phyloP scores from a whole-genome alignment of 1,140 invertebrate species.

The Drosophila repleta region DNA sequence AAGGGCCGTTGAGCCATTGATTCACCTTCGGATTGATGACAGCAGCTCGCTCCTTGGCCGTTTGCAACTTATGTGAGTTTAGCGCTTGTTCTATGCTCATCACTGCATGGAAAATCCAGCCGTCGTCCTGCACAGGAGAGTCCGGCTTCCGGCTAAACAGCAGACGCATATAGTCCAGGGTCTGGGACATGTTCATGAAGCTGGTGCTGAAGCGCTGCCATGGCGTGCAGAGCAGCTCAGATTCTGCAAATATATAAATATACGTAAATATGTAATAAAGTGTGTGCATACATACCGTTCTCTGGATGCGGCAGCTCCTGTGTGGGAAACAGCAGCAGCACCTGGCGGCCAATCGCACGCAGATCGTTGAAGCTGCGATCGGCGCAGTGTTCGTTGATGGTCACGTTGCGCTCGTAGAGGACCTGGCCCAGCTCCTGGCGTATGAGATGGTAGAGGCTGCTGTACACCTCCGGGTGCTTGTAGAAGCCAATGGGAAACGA shows the following conservation, averaged over 20 bases:
- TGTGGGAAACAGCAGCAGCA: conserved; percentile 69
- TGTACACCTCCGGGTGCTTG: conserved; percentile 74
- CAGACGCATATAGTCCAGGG: conserved; percentile 73
- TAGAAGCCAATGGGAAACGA: conserved; percentile 82
- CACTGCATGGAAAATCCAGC: conserved; percentile 73
- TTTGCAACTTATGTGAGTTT: conserved; percentile 62
- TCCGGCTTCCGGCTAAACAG: conserved; percentile 69
- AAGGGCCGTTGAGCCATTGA: conserved; percentile 77
- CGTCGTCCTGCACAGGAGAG: conserved; percentile 65
- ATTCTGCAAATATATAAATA: conserved; percentile 65
- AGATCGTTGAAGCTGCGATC: conserved; percentile 62
- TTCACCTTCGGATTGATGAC: conserved; percentile 68
- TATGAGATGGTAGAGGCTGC: conserved; percentile 55
- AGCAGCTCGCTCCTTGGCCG: conserved; percentile 69
- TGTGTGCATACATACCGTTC: conserved; percentile 49
- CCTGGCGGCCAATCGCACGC: conserved; percentile 16
- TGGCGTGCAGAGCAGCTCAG: conserved; percentile 58
- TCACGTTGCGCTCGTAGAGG: conserved; percentile 53
- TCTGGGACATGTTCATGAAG: conserved; percentile 68
- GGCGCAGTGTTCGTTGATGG: conserved; percentile 51
- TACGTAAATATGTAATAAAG: too few species aligned
- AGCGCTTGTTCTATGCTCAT: conserved; percentile 69
- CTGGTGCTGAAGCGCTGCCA: conserved; percentile 78
- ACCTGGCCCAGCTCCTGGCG: conserved; percentile 65
- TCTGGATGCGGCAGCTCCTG: conserved; percentile 72